Evolutionary conservation across 2,888 invertebrate species (phyloP).

Genomic region (Disparrhopalites patrizii): DNA sequence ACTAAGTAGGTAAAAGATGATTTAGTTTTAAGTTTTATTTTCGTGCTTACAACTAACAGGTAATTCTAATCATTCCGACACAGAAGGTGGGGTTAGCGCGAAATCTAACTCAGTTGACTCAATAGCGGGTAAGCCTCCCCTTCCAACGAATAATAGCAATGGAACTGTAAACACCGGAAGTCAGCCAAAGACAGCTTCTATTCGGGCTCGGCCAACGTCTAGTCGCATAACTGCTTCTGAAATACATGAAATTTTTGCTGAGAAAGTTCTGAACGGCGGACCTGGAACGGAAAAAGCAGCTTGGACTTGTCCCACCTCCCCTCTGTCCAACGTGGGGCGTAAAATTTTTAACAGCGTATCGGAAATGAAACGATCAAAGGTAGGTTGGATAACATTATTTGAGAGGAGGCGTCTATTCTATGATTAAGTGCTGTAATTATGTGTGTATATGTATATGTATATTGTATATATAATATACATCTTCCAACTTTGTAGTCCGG

Average conservation of each 20-base stretch:
- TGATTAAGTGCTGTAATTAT: not conserved
- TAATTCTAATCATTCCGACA: conserved; percentile 15
- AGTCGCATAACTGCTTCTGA: conserved; percentile 85
- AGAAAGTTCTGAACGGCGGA: conserved; percentile 62
- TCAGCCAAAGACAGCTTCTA: conserved; percentile 77
- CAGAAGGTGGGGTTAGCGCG: conserved; percentile 40
- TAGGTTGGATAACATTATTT: conserved; percentile 53
- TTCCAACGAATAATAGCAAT: conserved; percentile 46
- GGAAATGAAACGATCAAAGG: conserved; percentile 86
- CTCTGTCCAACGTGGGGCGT: conserved; percentile 49
- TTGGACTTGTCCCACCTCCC: conserved; percentile 40
- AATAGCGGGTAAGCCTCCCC: conserved; percentile 47
- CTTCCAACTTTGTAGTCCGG: conserved; percentile 33
- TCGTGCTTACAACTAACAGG: not conserved
- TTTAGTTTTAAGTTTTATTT: too few relatives aligned
- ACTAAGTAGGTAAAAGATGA: too few relatives aligned
- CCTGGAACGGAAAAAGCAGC: conserved; percentile 38
- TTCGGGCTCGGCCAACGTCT: conserved; percentile 80
- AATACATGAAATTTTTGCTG: conserved; percentile 85
- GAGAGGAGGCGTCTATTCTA: not conserved
- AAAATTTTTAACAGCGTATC: conserved; percentile 88
- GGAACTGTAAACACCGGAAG: conserved; percentile 27
- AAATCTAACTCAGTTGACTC: conserved; percentile 48
- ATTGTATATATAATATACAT: not conserved
- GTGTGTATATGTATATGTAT: not conserved